phyloP scores from a whole-genome alignment of 2,888 invertebrate genomes.

The Dryomyza anilis region DNA sequence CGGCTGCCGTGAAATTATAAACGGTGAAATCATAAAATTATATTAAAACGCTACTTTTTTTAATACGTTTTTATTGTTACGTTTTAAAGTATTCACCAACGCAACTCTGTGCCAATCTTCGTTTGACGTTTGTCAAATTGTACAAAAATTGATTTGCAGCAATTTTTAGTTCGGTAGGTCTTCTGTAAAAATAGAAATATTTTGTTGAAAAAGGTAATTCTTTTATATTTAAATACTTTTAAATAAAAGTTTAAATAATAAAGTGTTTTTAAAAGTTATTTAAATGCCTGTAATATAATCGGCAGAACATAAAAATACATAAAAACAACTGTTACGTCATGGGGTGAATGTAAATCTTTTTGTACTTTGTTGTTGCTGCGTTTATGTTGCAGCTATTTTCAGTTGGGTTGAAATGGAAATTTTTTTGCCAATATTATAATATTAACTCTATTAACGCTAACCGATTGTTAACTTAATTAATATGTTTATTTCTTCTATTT shows the following conservation, averaged over 20 bases:
- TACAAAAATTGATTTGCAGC: neutral
- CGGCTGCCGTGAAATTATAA: too few relatives aligned
- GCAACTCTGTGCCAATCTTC: too few relatives aligned
- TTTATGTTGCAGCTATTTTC: neutral
- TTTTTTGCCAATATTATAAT: neutral
- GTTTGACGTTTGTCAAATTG: neutral
- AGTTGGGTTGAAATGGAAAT: neutral
- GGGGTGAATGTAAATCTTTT: constrained; percentile 1
- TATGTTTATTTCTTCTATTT: constrained; percentile 10
- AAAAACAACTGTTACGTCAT: constrained; percentile 49
- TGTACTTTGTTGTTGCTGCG: neutral
- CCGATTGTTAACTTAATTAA: neutral
- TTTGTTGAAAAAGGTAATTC: constrained; percentile 21
- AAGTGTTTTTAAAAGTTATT: neutral
- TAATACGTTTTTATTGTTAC: too few relatives aligned
- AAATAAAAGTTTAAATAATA: neutral
- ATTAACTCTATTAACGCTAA: neutral
- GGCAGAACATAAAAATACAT: neutral
- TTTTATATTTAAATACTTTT: neutral
- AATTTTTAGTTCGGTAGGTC: constrained; percentile 17
- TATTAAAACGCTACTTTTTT: too few relatives aligned
- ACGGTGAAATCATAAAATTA: too few relatives aligned
- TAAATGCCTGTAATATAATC: neutral
- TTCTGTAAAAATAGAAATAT: neutral
- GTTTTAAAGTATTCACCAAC: too few relatives aligned